Evolutionary conservation across 2,797 vertebrate species (phyloP), one percentile per base, ranked within the genome.

Genomic region (Eupleurogrammus muticus): DNA sequence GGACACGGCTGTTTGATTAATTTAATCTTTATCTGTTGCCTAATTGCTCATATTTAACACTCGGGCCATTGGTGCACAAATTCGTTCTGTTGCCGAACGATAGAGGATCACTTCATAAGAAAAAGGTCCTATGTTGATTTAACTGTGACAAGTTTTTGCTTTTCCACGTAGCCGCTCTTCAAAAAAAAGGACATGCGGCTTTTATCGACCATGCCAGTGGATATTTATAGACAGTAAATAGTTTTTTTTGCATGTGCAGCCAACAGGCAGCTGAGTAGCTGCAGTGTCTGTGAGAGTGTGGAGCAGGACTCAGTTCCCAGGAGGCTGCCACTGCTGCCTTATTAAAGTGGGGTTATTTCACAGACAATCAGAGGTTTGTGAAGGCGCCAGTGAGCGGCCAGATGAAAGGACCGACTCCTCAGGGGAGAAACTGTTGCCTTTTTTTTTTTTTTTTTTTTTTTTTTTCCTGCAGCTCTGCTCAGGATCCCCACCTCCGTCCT

Each of bases 341-440:
- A 92, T 94, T 93, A 90, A 93, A 93, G 91, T 89, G 86, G 90
- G 90, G 89, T 92, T 92, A 93, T 94, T 94, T 94, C 91, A 93
- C 93, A 95, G 94, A 95, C 94, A 94, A 94, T 94, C 93, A 89
- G 94, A 93, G 93, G 92, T 90, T 93, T 94, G 92, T 89, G 91
- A 90, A 94, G 94, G 94, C 94, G 94, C 94, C 94, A 95, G 93
- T 87, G 85, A 93, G 93, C 93, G 93, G 94, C 80, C 82, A 94
- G 90, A 95, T 95, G 91, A 95, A 95, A 95, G 92, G 83, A 64
- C 75, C 55, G 73, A 87, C 94, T 94, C 94, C 94, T 95, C 93
- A 75, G 94, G 94, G 92, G 92, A 94, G 90, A 93, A 94, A 94
- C 93, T 93, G 92, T 92, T 92, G 90, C 89, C 77, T 87, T 88